These are phyloP conservation scores for Athripsodes cinereus DNA, from an alignment of 2,888 invertebrate genomes.

Conservation along the genomic window DNA sequence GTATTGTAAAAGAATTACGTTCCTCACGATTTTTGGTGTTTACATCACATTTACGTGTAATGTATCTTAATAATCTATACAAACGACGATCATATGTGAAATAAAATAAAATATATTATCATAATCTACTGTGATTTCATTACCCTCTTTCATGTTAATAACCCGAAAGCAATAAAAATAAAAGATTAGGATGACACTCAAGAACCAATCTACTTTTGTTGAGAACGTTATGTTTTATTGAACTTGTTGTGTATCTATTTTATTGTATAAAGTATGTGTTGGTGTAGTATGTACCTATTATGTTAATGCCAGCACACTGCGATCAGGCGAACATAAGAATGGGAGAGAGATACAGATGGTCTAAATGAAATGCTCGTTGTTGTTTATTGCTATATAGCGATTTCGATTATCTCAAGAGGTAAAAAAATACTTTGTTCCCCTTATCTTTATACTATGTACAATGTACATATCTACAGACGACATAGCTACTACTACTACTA, in stretches of 20 bases:
- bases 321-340: not conserved
- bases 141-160: too few relatives aligned
- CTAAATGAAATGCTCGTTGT: conserved; percentile 20
- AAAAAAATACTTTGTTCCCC: conserved; percentile 16
- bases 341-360: conserved; percentile 1
- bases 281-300: not conserved
- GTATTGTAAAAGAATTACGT: too few relatives aligned
- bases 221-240: too few relatives aligned
- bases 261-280: not conserved
- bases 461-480: not conserved
- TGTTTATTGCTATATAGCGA: conserved; percentile 21
- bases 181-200: too few relatives aligned
- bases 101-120: not conserved
- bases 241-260: too few relatives aligned
- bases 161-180: too few relatives aligned
- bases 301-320: not conserved
- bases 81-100: not conserved
- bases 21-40: too few relatives aligned
- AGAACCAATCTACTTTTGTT: too few relatives aligned
- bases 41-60: too few relatives aligned
- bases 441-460: not conserved
- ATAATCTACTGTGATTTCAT: not conserved
- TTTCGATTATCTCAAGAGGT: conserved; percentile 22
- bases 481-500: too few relatives aligned
- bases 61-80: not conserved